A percentile compares a stretch with the other conserved stretches of the same genome.
Conservation (phyloP, 35 echinoderm and acorn worm genomes). For the Strongylocentrotus purpuratus region DNA sequence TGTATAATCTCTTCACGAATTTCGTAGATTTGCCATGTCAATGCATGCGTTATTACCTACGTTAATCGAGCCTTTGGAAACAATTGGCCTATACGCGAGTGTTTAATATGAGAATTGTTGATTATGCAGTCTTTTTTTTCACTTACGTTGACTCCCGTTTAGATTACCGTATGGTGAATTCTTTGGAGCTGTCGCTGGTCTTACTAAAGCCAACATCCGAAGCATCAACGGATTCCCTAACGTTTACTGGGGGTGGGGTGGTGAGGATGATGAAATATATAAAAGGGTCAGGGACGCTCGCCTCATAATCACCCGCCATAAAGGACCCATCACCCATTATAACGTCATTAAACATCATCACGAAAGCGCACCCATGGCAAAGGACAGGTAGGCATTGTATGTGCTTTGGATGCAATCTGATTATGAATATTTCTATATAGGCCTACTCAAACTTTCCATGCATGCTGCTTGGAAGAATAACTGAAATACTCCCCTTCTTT, state of each 20-base stretch:
- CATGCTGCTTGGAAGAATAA: too few species aligned
- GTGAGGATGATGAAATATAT: conserved; percentile 93
- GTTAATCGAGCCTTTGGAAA: too few species aligned
- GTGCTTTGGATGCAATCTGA: neutral
- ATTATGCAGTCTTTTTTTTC: too few species aligned
- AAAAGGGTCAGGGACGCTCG: conserved; percentile 63
- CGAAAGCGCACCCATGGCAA: conserved; percentile 62
- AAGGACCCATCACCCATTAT: conserved; percentile 72
- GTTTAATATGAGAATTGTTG: too few species aligned
- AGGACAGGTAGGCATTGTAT: conserved; percentile 65
- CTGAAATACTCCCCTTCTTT: too few species aligned
- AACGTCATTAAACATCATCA: conserved; percentile 88
- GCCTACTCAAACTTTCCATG: too few species aligned
- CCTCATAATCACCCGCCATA: conserved; percentile 52
- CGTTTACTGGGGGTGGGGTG: conserved; percentile 98
- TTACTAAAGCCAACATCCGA: conserved; percentile 66
- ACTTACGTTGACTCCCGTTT: conserved; percentile 52
- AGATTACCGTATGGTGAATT: conserved; percentile 71
- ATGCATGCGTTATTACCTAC: too few species aligned
- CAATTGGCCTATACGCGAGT: too few species aligned
- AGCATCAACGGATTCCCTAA: conserved; percentile 92
- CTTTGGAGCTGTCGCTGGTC: conserved; percentile 91
- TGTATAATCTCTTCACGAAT: too few species aligned
- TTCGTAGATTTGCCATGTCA: too few species aligned
- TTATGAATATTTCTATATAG: too few species aligned